These are phyloP conservation scores for Enteromius paludinosus DNA, from an alignment of 2,797 vertebrate genomes.

Conservation along the genomic window DNA sequence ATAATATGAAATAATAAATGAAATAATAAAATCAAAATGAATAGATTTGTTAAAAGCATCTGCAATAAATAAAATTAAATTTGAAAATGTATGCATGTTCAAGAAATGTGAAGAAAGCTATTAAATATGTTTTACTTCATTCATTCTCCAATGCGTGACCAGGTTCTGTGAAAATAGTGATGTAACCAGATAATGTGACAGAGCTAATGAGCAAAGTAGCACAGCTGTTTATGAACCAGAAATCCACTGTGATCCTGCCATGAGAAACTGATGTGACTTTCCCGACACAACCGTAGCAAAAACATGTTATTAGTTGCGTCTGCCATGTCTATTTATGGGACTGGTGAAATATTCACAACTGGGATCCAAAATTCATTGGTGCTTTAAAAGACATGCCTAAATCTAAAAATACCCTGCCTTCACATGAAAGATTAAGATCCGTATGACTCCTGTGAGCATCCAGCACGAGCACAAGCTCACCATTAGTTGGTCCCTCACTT, in stretches of 20 bases:
- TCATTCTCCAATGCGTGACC: not conserved
- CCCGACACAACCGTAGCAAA: slow-evolving; percentile 18
- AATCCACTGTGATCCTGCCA: not conserved
- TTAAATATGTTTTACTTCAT: not conserved
- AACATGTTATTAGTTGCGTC: slow-evolving; percentile 53
- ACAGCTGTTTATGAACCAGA: slow-evolving; percentile 1
- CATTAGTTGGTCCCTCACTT: slow-evolving; percentile 1
- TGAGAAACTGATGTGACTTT: slow-evolving; percentile 3
- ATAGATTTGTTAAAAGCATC: not conserved
- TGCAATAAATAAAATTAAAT: not conserved
- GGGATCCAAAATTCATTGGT: slow-evolving; percentile 70
- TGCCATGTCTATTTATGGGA: slow-evolving; percentile 60
- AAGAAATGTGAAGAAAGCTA: not conserved
- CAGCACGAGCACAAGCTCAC: not conserved
- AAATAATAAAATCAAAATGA: not conserved
- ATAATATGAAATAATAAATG: not conserved
- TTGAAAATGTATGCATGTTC: not conserved
- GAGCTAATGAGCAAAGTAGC: not conserved
- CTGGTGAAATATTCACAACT: slow-evolving; percentile 73
- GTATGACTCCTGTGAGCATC: slow-evolving; percentile 51
- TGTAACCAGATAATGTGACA: not conserved
- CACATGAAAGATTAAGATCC: slow-evolving; percentile 72
- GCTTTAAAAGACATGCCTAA: slow-evolving; percentile 56
- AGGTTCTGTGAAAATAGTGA: not conserved
- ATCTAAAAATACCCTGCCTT: slow-evolving; percentile 72